Evolutionary conservation across 1,140 invertebrate genomes (phyloP), one percentile per base, ranked within the genome.

Genomic region (Drosophila tropicalis): DNA sequence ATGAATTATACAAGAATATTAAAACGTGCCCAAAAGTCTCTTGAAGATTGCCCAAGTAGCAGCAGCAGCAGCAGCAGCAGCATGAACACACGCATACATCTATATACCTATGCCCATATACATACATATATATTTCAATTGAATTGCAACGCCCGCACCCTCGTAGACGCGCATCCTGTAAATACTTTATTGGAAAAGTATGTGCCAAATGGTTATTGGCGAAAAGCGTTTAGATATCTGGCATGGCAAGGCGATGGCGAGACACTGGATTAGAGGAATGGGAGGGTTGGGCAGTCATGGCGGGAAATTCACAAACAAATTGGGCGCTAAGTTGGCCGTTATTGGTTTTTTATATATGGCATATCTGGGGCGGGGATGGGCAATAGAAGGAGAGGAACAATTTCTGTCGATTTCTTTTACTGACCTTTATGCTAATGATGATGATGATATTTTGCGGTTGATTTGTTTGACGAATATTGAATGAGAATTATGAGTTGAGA

Each of bases 1-100:
- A 91, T 91, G 90, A 91, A 91, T 91, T 91, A 91, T 90, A 91
- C 85, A 91, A 91, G 90, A 83, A 91, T 89, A 91, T 91, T 90
- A 91, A 89, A 91, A 85, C 81, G 85, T 90, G 85, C 81, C 81
- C 63, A 67, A 55, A 41, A 77, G 47, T 62, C 67, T 41, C 58
- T 65, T 61, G 70, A 64, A 62, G 12, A 36, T 25, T 56, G 44
- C 47, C 22, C 29, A 25, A 19, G n/a, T 25, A 51, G 61, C 41
- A 41, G 44, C 17, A 44, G 15, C 15, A 34, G 32, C 22, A 51
- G 61, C 41, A 41, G 44, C 17, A 44, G 41, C 15, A 6, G 15
- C 41, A 44, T 6, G 15, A 17, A 17, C n/a, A 41, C 39, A 40
- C 40, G 4, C 41, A 47, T 17, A 51, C 44, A 51, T 12, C 9